phyloP scores from a whole-genome alignment of 1,140 invertebrate species.

The Sitobion miscanthi region DNA sequence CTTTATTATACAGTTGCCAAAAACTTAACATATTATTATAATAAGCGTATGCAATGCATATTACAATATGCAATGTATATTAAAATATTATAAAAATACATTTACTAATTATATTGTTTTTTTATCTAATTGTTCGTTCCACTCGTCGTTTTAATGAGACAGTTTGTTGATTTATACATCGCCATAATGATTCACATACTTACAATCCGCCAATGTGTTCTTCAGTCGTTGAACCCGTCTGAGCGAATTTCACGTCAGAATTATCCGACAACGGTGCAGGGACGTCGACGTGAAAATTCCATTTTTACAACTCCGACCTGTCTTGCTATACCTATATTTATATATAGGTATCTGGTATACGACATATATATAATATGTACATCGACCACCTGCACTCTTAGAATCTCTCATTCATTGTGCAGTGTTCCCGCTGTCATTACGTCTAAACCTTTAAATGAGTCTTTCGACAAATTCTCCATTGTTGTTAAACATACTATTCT shows the following conservation, averaged over 20 bases:
- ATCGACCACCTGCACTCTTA: neutral
- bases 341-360: neutral
- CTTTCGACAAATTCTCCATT: constrained; percentile 52
- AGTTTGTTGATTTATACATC: neutral
- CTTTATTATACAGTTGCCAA: neutral
- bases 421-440: constrained; percentile 23
- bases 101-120: neutral
- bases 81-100: neutral
- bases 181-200: neutral
- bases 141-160: neutral
- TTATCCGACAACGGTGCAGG: neutral
- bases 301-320: neutral
- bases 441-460: constrained; percentile 36
- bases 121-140: neutral
- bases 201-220: no score
- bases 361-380: neutral
- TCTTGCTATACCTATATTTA: neutral
- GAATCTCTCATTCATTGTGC: constrained; percentile 6
- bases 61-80: neutral
- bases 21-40: neutral
- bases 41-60: no score
- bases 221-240: neutral
- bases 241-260: neutral
- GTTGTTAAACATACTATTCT: constrained; percentile 39
- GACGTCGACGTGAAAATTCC: neutral